Conservation (phyloP, 2,797 vertebrate species). For the Chaenodraco wilsoni region DNA sequence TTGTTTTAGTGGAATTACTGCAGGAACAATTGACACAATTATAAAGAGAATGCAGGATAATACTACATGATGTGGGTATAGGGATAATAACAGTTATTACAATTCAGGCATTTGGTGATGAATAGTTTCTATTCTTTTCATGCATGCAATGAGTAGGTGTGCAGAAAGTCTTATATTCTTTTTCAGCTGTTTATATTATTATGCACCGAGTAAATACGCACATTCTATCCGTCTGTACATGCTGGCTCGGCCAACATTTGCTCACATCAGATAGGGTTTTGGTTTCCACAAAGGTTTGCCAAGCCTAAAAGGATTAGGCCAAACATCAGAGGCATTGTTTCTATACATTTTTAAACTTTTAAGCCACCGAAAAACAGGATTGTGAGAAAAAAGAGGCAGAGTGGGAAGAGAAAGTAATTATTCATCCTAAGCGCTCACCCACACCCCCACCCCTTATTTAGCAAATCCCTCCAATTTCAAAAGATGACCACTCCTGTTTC, state of each 20-base stretch:
- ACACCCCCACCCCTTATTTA: conserved; percentile 43
- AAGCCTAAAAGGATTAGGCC: conserved; percentile 74
- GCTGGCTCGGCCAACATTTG: conserved; percentile 56
- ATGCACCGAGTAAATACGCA: conserved; percentile 10
- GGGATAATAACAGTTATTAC: neutral
- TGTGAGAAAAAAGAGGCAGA: conserved; percentile 60
- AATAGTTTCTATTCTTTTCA: neutral
- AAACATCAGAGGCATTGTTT: conserved; percentile 80
- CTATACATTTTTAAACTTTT: conserved; percentile 84
- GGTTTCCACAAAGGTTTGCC: conserved; percentile 67
- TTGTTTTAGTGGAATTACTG: conserved; percentile 13
- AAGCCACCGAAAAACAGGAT: conserved; percentile 84
- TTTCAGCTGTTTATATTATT: conserved; percentile 13
- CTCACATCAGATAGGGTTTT: conserved; percentile 65
- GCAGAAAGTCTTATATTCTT: neutral
- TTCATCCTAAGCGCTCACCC: conserved; percentile 70
- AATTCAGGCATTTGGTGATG: neutral
- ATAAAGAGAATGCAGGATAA: neutral
- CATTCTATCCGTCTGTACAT: conserved; percentile 16
- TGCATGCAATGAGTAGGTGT: neutral
- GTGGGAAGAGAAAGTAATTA: conserved; percentile 75
- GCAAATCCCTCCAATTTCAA: conserved; percentile 57
- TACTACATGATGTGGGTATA: neutral
- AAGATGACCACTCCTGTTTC: conserved; percentile 44
- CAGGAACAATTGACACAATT: neutral